Base-by-base conservation (phyloP, 2,888 invertebrate species). In the Noctua comes region DNA sequence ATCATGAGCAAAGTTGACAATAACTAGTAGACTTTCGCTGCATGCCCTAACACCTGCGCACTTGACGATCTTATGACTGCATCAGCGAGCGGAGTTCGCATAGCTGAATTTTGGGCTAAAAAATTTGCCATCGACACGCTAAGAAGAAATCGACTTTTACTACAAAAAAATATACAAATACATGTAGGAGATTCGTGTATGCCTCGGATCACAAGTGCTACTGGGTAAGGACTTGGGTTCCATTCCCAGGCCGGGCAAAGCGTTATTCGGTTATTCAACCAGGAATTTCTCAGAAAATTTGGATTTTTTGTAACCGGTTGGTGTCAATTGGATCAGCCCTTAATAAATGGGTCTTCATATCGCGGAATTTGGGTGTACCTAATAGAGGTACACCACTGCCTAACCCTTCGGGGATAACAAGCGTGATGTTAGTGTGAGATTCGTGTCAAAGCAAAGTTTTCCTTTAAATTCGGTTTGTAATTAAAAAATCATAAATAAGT, bases 401-500 rank as follows among this genome's bases (percentile, higher is more conserved):
- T 18, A 27, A 62, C 8, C 18, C 18, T 18, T 24, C 40, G 7
- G 3, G 13, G 1, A 13, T 40, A 11, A n/a, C 10, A 66, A 43
- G 1, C n/a, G 46, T 66, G n/a, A 27, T 66, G 40, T 64, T 40
- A 59, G 10, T 8, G n/a, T 66, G 86, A 86, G 83, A 83, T 83
- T 82, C 85, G 5, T 21, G 24, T 27, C 18, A 57, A 7, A 31
- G 24, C n/a, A 68, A 51, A 24, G 0, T 1, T 31, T 66, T 68
- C 68, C 74, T 86, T 84, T 65, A 73, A 81, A 81, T 62, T 77
- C 81, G 69, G 54, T 70, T 54, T 43, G 24, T n/a, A n/a, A 65
- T 51, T 54, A 66, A 68, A 70, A 65, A 65, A 77, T n/a, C 27
- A 65, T 66, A 70, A 65, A 71, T 16, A 72, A 62, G 2, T 68